Base-by-base conservation (phyloP, 2,888 invertebrate species). In the Neoascia interrupta region DNA sequence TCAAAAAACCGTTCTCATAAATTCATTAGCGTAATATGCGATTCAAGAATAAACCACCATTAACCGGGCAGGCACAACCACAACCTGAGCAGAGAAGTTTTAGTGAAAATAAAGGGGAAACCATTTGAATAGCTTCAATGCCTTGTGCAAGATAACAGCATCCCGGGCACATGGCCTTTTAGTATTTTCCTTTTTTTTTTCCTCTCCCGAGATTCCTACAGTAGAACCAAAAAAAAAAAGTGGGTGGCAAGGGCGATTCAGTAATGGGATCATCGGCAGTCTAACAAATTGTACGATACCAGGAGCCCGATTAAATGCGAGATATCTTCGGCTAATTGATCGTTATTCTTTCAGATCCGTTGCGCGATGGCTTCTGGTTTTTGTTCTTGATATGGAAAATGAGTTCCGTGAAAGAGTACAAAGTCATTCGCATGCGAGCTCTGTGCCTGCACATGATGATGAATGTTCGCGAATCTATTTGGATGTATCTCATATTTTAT, bases 271-370 rank as follows among this genome's bases (percentile, higher is more conserved):
- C 72, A 79, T 79, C 73, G 23, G 21, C 79, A 61, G 79, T 54
- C 79, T 79, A 79, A 68, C 79, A 68, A 79, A 66, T 72, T 66
- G 49, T 66, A 49, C 66, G 41, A 16, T 34, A 15, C 10, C n/a
- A 61, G 63, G 64, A 72, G 66, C 66, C 68, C 79, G 79, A 79
- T 79, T 79, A 79, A 79, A 73, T 79, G 79, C 68, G 82, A 74
- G 82, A 82, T 82, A 82, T 79, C 82, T 82, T 73, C 69, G 69
- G 37, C 81, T 82, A 81, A 82, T 82, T 81, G 81, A 82, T 82
- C 82, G 81, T 82, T 82, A 79, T 76, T 76, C 61, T 76, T 72
- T 53, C 39, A 13, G 26, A 18, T 2, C 11, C 19, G 16, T 39
- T 8, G 49, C 18, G 10, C 18, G 36, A 23, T 49, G 34, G 49